A percentile compares a stretch with the other conserved stretches of the same genome.
Evolutionary conservation across 1,140 invertebrate genomes (phyloP).

Genomic region (Danaus plexippus): DNA sequence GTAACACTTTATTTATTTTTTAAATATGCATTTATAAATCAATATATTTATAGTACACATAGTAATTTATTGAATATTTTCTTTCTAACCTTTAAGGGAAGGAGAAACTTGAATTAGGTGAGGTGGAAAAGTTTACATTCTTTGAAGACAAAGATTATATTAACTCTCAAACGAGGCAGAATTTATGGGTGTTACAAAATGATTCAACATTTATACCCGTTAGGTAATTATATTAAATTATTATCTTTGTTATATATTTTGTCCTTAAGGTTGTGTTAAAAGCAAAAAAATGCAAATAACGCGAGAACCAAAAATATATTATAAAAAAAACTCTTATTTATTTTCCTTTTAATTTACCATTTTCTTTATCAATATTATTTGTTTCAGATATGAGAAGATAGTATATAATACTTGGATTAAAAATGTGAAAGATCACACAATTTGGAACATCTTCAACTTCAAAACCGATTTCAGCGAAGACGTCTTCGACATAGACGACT

Average conservation of each 20-base stretch:
- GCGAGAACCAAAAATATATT: too few relatives aligned
- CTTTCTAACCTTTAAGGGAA: constrained; percentile 18
- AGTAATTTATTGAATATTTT: not conserved
- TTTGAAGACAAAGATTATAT: constrained; percentile 6
- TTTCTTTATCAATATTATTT: constrained; percentile 1
- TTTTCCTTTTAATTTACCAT: constrained; percentile 6
- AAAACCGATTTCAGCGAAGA: constrained; percentile 18
- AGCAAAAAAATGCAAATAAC: too few relatives aligned
- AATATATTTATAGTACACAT: too few relatives aligned
- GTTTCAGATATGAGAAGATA: constrained; percentile 31
- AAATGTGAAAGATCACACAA: constrained; percentile 20
- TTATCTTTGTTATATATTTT: too few relatives aligned
- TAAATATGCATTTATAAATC: not conserved
- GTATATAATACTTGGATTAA: constrained; percentile 28
- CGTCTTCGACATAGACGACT: constrained; percentile 22
- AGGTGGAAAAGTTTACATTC: constrained; percentile 25
- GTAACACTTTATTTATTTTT: too few relatives aligned
- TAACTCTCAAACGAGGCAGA: constrained; percentile 6
- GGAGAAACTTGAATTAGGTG: constrained; percentile 17
- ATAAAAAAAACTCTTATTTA: not conserved
- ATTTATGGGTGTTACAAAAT: constrained; percentile 28
- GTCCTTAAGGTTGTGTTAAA: too few relatives aligned
- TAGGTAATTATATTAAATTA: constrained; percentile 18
- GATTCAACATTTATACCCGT: constrained; percentile 27
- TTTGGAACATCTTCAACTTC: constrained; percentile 37